A percentile compares a stretch with the other conserved stretches of the same genome.
Conservation (phyloP, 2,888 invertebrate species). For the Acleris sparsana region DNA sequence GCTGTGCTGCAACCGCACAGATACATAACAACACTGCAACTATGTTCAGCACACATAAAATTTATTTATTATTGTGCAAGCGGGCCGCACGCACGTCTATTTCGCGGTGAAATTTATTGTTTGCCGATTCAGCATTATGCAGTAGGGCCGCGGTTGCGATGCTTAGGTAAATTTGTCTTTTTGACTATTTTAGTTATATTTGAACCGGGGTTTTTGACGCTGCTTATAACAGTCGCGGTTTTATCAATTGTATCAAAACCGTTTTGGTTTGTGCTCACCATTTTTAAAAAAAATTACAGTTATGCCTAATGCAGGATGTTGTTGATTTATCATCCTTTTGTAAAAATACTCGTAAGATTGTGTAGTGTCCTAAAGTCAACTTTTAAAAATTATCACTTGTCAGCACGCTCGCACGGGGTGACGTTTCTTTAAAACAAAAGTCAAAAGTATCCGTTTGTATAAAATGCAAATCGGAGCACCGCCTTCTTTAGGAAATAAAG, state of each 20-base stretch:
- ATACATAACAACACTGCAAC: constrained; percentile 35
- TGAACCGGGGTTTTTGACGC: neutral
- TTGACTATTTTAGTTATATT: neutral
- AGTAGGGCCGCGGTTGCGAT: constrained; percentile 47
- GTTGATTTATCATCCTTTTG: too few relatives aligned
- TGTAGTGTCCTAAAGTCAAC: neutral
- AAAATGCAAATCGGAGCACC: constrained; percentile 45
- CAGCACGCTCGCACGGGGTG: neutral
- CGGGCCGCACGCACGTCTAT: constrained; percentile 73
- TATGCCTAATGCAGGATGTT: too few relatives aligned
- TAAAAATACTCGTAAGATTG: too few relatives aligned
- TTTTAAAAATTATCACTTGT: neutral
- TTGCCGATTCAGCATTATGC: constrained; percentile 69
- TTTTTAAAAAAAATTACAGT: too few relatives aligned
- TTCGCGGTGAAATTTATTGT: constrained; percentile 73
- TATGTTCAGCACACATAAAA: constrained; percentile 56
- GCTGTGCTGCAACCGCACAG: constrained; percentile 37
- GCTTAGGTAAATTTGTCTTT: constrained; percentile 8
- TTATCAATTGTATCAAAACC: too few relatives aligned
- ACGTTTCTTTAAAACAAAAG: constrained; percentile 39
- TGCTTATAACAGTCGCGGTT: neutral
- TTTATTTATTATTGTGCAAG: constrained; percentile 74
- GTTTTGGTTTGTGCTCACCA: too few relatives aligned
- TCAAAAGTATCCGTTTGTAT: constrained; percentile 55
- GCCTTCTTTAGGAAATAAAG: constrained; percentile 64